A percentile compares a stretch with the other conserved stretches of the same genome.
Evolutionary conservation across 2,113 vertebrate species (phyloP).

Genomic region (Actenoides hombroni): DNA sequence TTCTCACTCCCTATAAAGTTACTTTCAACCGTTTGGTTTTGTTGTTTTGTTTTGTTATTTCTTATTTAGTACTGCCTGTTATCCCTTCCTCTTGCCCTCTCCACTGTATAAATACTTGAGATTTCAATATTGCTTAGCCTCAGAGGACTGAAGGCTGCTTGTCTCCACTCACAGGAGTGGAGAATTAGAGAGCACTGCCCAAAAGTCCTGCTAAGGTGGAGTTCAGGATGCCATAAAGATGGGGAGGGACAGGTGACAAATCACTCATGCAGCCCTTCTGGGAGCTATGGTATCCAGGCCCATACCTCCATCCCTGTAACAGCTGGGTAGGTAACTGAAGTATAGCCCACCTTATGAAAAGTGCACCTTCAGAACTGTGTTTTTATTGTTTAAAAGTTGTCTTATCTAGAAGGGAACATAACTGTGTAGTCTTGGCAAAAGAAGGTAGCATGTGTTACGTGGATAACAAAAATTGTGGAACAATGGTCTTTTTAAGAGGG

Average conservation of each 20-base stretch:
- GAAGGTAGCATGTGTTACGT: background rate
- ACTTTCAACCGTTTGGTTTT: background rate
- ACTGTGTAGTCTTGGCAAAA: background rate
- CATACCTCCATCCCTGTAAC: background rate
- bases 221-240: background rate
- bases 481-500: background rate
- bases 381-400: background rate
- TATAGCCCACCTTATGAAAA: background rate
- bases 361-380: background rate
- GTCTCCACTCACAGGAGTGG: background rate
- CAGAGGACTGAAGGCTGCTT: background rate
- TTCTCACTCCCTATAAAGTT: conserved; percentile 13
- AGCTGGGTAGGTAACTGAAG: background rate
- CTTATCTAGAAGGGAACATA: background rate
- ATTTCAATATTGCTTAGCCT: background rate
- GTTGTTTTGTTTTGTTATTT: background rate
- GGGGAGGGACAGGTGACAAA: background rate
- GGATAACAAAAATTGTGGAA: background rate
- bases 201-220: fast-evolving
- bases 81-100: background rate
- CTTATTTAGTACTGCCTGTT: background rate
- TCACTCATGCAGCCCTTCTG: background rate
- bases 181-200: background rate
- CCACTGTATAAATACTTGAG: background rate
- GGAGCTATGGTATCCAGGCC: background rate